phyloP scores from a whole-genome alignment of 2,113 vertebrate species.

The Rostratula benghalensis region DNA sequence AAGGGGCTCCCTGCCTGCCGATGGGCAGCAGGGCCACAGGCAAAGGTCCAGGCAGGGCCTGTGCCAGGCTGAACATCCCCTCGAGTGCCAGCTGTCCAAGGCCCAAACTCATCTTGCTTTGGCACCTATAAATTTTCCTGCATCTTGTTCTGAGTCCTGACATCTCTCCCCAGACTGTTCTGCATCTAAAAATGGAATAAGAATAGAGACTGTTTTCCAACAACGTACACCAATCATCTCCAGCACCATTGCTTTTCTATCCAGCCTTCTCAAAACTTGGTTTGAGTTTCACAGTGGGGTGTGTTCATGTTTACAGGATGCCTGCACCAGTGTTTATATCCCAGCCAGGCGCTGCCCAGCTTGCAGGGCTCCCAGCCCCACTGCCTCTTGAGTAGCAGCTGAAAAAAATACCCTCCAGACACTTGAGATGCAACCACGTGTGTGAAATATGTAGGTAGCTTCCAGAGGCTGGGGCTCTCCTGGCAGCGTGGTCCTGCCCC shows the following conservation, averaged over 20 bases:
- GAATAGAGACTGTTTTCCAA: not conserved
- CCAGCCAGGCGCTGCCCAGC: not conserved
- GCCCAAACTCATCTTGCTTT: not conserved
- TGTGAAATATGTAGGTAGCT: not conserved
- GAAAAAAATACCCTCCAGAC: not conserved
- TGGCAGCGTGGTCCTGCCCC: not conserved
- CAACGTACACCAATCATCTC: fast-evolving
- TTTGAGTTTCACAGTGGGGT: not conserved
- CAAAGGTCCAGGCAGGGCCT: not conserved
- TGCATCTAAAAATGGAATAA: not conserved
- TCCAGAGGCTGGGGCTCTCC: not conserved
- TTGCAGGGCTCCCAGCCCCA: not conserved
- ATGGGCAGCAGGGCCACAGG: fast-evolving
- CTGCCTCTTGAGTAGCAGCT: not conserved
- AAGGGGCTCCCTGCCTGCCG: not conserved
- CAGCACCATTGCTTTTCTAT: not conserved
- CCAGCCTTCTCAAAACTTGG: not conserved
- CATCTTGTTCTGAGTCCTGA: fast-evolving
- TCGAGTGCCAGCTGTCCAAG: not conserved
- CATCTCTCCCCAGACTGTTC: not conserved
- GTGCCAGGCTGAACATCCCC: not conserved
- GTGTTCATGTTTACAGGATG: not conserved
- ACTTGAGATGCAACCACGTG: not conserved
- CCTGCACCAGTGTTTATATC: not conserved
- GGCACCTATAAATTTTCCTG: not conserved